Base-by-base conservation (phyloP, 2,113 vertebrate genomes). In the Pseudolaguvia tuberculata region DNA sequence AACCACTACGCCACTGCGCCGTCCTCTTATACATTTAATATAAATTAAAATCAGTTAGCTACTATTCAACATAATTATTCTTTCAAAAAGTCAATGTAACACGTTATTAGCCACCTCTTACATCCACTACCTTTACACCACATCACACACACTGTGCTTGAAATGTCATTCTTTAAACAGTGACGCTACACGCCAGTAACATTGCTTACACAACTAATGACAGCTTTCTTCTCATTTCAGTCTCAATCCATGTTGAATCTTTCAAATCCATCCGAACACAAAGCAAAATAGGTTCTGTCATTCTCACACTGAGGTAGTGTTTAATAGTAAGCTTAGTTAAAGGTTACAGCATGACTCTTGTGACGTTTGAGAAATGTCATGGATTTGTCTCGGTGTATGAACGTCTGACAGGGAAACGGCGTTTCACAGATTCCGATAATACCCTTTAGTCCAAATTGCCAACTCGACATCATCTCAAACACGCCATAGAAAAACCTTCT, bases 361-460 rank as follows among this genome's bases (percentile, higher is more conserved):
- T 69, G 66, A 77, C 18, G 39, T 52, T 62, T 31, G 31, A 29
- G 45, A 80, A 80, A 78, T 80, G 75, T 57, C 79, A 63, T 42
- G 51, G 55, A 74, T 70, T 70, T 72, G 53, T 31, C 63, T 62
- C 29, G 0, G 21, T 56, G 59, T 52, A 74, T 61, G 31, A 47
- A 13, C 14, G 12, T 47, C 58, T 48, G 61, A 73, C n/a, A 69
- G 14, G 18, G 31, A 4, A 35, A 35, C 50, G 20, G 39, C 52
- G 18, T 21, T 15, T 53, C 35, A 55, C 0, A 21, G 48, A 2
- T 17, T 50, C 35, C 23, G 61, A 45, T 39, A 42, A 55, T 53
- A 71, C 52, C 18, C 15, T 55, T 55, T 42, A 42, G n/a, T 20
- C 31, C 29, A 31, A 31, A 31, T 10, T 31, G 57, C 57, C 23